Percentiles rank a stretch among this genome's conserved stretches.
phyloP scores from a whole-genome alignment of 2,797 vertebrate genomes.

The Adelosebastes latens region DNA sequence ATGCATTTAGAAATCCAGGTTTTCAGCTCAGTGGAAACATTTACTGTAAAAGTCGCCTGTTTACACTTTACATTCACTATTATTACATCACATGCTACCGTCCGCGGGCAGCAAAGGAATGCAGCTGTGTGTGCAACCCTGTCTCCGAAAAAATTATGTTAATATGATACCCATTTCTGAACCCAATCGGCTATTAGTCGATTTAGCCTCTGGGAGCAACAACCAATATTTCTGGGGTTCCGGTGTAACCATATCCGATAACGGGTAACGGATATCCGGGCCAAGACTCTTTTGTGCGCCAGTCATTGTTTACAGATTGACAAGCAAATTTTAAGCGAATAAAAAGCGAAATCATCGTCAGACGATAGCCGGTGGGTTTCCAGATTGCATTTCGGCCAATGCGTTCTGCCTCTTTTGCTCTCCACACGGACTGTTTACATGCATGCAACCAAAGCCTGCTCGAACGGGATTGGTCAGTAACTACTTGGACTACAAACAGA shows the following conservation, averaged over 20 bases:
- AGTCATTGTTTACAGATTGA: no score
- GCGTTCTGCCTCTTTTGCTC: no score
- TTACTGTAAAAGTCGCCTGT: neutral
- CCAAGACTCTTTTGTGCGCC: no score
- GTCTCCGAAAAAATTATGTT: neutral
- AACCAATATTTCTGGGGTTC: neutral
- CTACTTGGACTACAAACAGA: neutral
- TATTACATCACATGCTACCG: neutral
- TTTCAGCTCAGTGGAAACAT: neutral
- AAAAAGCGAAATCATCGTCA: neutral
- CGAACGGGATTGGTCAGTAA: neutral
- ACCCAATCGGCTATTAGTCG: neutral
- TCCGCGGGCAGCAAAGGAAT: rapidly evolving
- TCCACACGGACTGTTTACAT: neutral
- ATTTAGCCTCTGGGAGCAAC: neutral
- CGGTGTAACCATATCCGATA: no score
- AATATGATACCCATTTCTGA: neutral
- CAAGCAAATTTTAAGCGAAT: neutral
- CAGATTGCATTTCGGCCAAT: neutral
- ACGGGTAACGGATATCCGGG: no score
- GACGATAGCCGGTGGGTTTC: neutral
- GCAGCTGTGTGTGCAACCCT: no score
- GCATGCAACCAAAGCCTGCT: neutral
- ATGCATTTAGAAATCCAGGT: neutral
- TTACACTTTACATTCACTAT: neutral